These are phyloP conservation scores for Xiphydria camelus DNA, from an alignment of 2,888 invertebrate genomes.

Conservation along the genomic window DNA sequence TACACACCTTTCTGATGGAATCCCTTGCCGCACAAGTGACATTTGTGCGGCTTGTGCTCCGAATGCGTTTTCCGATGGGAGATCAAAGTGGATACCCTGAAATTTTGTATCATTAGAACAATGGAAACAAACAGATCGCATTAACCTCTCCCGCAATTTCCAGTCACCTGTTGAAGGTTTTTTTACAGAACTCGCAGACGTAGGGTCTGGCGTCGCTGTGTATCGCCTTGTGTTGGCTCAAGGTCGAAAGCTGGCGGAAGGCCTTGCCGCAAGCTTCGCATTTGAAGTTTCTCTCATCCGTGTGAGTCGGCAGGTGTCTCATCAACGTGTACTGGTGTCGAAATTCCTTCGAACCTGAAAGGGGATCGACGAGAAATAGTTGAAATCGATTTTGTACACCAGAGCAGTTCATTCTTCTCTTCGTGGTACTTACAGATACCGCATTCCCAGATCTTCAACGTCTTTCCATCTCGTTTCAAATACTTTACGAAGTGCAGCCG, in stretches of 20 bases:
- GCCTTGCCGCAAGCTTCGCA: constrained; percentile 76
- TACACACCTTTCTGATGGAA: constrained; percentile 77
- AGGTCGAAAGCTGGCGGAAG: constrained; percentile 73
- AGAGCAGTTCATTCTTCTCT: too few relatives aligned
- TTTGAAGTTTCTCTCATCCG: constrained; percentile 76
- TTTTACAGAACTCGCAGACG: constrained; percentile 74
- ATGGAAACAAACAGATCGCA: too few relatives aligned
- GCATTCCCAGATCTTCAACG: constrained; percentile 74
- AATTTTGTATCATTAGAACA: too few relatives aligned
- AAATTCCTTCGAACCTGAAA: constrained; percentile 71
- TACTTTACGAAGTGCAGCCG: constrained; percentile 70
- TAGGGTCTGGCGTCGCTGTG: constrained; percentile 77
- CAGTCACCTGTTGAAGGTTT: constrained; percentile 70
- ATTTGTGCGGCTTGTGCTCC: constrained; percentile 73
- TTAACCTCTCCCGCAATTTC: too few relatives aligned
- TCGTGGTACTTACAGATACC: constrained; percentile 68
- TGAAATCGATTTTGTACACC: too few relatives aligned
- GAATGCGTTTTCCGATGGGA: constrained; percentile 80
- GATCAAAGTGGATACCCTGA: constrained; percentile 74
- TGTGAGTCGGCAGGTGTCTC: constrained; percentile 77
- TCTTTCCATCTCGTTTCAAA: constrained; percentile 69
- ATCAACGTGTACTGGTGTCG: constrained; percentile 76
- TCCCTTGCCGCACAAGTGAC: constrained; percentile 75
- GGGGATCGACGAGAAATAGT: not conserved
- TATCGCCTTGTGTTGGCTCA: constrained; percentile 78